Percentiles rank a stretch among this genome's conserved stretches.
These are phyloP conservation scores for Drosophila sordidapex DNA, from an alignment of 2,888 invertebrate genomes.

Conservation along the genomic window DNA sequence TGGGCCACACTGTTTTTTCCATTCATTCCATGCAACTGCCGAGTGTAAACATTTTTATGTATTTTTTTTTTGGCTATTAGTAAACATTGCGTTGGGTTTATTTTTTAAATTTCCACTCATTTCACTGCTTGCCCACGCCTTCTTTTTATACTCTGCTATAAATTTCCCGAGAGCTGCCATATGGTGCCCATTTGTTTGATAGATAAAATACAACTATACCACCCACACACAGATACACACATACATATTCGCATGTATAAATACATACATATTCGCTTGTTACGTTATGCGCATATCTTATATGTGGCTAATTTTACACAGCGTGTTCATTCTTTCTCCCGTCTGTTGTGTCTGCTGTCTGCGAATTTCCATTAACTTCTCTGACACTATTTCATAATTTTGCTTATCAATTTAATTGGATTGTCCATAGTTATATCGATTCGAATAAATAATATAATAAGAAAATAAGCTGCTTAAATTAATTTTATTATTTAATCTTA, in stretches of 20 bases:
- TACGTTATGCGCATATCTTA: constrained; percentile 20
- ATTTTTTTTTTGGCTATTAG: constrained; percentile 64
- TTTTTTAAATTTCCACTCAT: constrained; percentile 58
- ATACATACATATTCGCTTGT: constrained; percentile 10
- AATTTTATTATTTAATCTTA: background rate
- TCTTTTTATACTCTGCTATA: constrained; percentile 37
- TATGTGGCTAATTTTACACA: constrained; percentile 47
- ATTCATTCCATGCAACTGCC: constrained; percentile 50
- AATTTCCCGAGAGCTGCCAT: constrained; percentile 63
- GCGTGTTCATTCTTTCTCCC: constrained; percentile 12
- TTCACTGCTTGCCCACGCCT: constrained; percentile 53
- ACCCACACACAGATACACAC: constrained; percentile 1
- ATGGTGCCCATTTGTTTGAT: constrained; percentile 58
- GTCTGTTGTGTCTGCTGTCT: constrained; percentile 7
- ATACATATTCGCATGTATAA: constrained; percentile 8
- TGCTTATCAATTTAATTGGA: background rate
- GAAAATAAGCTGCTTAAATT: background rate
- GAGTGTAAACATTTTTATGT: constrained; percentile 57
- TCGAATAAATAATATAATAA: background rate
- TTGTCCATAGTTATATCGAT: background rate
- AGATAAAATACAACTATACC: constrained; percentile 9
- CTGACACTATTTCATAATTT: background rate
- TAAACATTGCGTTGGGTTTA: constrained; percentile 58
- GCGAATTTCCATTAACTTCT: constrained; percentile 20
- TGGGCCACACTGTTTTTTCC: constrained; percentile 29